Percentiles rank a stretch among this genome's conserved stretches.
Evolutionary conservation across 2,113 vertebrate species (phyloP).

Genomic region (Abramis brama): DNA sequence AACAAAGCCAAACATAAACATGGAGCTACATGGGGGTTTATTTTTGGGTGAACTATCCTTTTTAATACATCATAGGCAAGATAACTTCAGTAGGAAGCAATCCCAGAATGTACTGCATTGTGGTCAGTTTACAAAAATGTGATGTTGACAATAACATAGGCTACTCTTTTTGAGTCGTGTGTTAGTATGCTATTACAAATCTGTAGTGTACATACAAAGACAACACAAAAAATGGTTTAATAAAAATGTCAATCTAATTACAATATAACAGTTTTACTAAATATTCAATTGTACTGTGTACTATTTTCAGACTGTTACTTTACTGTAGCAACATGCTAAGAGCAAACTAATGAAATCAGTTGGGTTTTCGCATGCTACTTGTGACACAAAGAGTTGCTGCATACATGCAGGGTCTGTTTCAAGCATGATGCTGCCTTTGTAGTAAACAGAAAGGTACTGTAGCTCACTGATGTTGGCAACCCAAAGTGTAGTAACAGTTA

Average conservation of each 20-base stretch:
- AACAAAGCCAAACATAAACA: background rate
- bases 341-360: background rate
- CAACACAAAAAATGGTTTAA: too few species aligned
- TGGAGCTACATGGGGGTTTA: background rate
- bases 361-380: background rate
- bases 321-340: background rate
- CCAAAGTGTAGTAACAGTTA: slow-evolving; percentile 18
- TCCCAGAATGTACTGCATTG: background rate
- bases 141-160: background rate
- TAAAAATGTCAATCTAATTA: too few species aligned
- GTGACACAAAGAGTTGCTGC: background rate
- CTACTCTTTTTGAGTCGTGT: too few species aligned
- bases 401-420: background rate
- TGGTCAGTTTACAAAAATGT: background rate
- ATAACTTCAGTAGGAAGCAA: background rate
- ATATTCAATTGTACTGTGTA: too few species aligned
- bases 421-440: background rate
- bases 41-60: background rate
- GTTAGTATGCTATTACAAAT: too few species aligned
- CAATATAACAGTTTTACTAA: too few species aligned
- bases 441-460: background rate
- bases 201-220: too few species aligned
- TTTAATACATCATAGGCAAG: background rate
- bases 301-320: background rate
- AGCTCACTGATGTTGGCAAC: background rate